These are phyloP conservation scores for Pristionchus entomophagus DNA, from an alignment of 2,888 invertebrate genomes.

Conservation along the genomic window DNA sequence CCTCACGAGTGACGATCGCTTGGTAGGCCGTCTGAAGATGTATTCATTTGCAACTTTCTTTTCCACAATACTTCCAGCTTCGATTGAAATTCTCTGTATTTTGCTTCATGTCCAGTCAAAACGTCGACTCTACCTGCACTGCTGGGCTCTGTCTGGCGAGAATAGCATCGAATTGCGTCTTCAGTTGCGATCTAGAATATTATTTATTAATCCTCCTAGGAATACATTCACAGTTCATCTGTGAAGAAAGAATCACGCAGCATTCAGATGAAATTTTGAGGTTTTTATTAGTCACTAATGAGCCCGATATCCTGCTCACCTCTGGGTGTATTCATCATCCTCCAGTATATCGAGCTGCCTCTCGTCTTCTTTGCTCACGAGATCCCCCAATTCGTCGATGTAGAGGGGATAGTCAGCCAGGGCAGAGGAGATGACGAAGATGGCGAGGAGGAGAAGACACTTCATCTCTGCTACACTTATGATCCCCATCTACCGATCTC, in stretches of 20 bases:
- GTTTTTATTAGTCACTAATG: too few species aligned
- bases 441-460: not conserved
- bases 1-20: not conserved
- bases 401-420: constrained; percentile 34
- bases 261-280: too few species aligned
- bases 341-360: not conserved
- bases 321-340: not conserved
- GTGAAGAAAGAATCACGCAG: too few species aligned
- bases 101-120: too few species aligned
- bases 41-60: too few species aligned
- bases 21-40: not conserved
- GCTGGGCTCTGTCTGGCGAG: not conserved
- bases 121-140: constrained; percentile 10
- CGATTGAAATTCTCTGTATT: too few species aligned
- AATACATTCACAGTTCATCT: too few species aligned
- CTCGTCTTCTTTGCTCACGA: not conserved
- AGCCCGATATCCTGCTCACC: too few species aligned
- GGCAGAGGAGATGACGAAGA: not conserved
- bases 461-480: not conserved
- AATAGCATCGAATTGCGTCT: constrained; percentile 1
- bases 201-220: too few species aligned
- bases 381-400: constrained; percentile 38
- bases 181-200: constrained; percentile 25
- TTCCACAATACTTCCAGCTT: too few species aligned
- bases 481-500: not conserved